These are phyloP conservation scores for Grallaria varia DNA, from an alignment of 2,113 vertebrate species.

Conservation along the genomic window DNA sequence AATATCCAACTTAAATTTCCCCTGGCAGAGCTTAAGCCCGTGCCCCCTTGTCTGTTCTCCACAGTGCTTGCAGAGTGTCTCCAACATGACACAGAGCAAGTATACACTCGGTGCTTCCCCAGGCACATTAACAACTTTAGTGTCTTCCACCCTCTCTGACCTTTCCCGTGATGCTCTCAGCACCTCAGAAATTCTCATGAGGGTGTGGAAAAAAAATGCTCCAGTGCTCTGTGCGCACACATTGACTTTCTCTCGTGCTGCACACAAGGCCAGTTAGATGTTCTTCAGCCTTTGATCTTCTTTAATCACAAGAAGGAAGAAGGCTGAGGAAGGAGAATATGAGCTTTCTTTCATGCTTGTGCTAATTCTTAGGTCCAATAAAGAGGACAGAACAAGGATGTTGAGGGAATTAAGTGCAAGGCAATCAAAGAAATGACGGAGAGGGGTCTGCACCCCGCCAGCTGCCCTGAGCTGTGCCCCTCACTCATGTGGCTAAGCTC, in stretches of 20 bases:
- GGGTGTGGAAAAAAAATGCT: neutral
- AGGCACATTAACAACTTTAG: neutral
- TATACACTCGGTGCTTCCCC: neutral
- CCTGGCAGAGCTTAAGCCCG: too few species aligned
- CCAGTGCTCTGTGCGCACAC: neutral
- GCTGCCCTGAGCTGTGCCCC: neutral
- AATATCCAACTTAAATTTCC: too few species aligned
- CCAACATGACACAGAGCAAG: neutral
- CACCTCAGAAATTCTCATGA: neutral
- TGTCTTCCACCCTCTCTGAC: neutral
- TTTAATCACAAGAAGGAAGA: conserved; percentile 17
- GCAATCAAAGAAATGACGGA: conserved; percentile 30
- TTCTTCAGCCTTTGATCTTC: conserved; percentile 8
- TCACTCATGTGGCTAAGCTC: neutral
- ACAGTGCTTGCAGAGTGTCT: neutral
- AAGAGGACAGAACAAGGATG: neutral
- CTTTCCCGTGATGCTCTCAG: neutral
- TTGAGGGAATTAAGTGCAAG: neutral
- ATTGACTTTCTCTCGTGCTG: neutral
- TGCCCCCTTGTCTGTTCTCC: too few species aligned
- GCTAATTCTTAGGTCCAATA: conserved; percentile 1
- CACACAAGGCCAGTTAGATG: neutral
- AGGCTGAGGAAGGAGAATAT: neutral
- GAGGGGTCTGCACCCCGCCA: conserved; percentile 13
- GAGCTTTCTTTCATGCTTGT: conserved; percentile 9